These are phyloP conservation scores for Pomacea maculata DNA, from an alignment of 1,140 invertebrate genomes.

Conservation along the genomic window DNA sequence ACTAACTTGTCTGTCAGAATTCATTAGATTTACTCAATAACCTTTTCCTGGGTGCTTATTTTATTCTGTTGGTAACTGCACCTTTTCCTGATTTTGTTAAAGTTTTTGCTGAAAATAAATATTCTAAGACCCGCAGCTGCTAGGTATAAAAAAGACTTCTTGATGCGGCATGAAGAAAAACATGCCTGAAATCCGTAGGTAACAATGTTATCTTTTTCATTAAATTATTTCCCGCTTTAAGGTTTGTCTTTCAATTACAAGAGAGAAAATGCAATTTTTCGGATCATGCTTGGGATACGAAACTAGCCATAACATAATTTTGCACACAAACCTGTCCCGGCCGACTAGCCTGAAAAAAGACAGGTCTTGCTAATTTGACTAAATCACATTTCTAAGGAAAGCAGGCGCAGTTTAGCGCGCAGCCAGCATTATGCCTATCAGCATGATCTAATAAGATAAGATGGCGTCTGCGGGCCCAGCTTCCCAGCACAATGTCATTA, in stretches of 20 bases:
- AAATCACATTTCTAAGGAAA: slow-evolving; percentile 27
- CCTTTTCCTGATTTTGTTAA: neutral
- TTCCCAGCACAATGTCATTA: slow-evolving; percentile 17
- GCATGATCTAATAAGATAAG: slow-evolving; percentile 25
- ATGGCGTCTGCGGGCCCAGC: slow-evolving; percentile 19
- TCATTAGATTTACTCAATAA: slow-evolving; percentile 12
- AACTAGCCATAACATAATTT: slow-evolving; percentile 24
- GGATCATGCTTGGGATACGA: slow-evolving; percentile 27
- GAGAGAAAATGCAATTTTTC: slow-evolving; percentile 22
- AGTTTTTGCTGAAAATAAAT: slow-evolving; percentile 23
- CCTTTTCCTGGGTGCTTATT: slow-evolving; percentile 25
- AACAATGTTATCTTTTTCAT: slow-evolving; percentile 21
- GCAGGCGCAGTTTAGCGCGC: slow-evolving; percentile 23
- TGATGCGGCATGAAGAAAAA: slow-evolving; percentile 19
- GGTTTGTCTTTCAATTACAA: slow-evolving; percentile 27
- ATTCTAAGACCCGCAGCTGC: slow-evolving; percentile 11
- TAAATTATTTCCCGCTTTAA: slow-evolving; percentile 23
- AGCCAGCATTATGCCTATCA: slow-evolving; percentile 21
- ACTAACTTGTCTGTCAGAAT: slow-evolving; percentile 11
- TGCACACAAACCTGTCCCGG: slow-evolving; percentile 19
- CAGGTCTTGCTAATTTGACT: slow-evolving; percentile 26
- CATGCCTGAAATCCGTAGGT: slow-evolving; percentile 23
- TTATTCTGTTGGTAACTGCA: slow-evolving; percentile 16
- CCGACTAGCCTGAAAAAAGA: slow-evolving; percentile 22
- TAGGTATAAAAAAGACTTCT: slow-evolving; percentile 7